These are phyloP conservation scores for Luscinia megarhynchos DNA, from an alignment of 2,797 vertebrate genomes.

Conservation along the genomic window DNA sequence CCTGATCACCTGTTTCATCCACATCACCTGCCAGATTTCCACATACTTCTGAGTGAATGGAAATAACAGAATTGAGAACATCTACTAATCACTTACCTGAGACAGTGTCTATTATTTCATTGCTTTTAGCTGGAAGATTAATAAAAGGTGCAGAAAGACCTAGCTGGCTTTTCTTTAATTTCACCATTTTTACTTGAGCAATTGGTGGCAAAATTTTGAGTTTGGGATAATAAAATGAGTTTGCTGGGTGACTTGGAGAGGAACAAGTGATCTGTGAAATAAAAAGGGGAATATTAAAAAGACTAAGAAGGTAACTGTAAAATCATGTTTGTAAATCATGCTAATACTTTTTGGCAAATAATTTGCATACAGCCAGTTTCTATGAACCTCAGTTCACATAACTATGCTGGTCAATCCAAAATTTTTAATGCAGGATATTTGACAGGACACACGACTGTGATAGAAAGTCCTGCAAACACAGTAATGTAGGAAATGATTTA, in stretches of 20 bases:
- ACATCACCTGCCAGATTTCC: not conserved
- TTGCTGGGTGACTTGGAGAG: conserved; percentile 93
- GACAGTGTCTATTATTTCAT: conserved; percentile 86
- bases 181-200: conserved; percentile 87
- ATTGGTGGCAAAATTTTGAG: conserved; percentile 93
- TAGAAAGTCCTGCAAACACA: not conserved
- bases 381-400: not conserved
- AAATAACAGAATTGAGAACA: not conserved
- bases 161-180: conserved; percentile 84
- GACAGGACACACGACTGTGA: not conserved
- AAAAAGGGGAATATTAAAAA: not conserved
- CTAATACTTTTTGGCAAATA: not conserved
- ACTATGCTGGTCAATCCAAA: not conserved
- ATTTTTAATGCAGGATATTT: not conserved
- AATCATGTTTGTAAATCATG: not conserved
- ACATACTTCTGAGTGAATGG: not conserved
- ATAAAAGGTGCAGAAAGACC: conserved; percentile 82
- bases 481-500: not conserved
- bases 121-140: conserved; percentile 83
- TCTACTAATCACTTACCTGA: conserved; percentile 83
- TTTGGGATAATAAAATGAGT: conserved; percentile 96
- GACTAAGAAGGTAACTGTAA: not conserved
- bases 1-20: not conserved
- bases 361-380: not conserved
- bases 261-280: conserved; percentile 90